phyloP scores from a whole-genome alignment of 2,797 vertebrate species.

The Myotis myotis region DNA sequence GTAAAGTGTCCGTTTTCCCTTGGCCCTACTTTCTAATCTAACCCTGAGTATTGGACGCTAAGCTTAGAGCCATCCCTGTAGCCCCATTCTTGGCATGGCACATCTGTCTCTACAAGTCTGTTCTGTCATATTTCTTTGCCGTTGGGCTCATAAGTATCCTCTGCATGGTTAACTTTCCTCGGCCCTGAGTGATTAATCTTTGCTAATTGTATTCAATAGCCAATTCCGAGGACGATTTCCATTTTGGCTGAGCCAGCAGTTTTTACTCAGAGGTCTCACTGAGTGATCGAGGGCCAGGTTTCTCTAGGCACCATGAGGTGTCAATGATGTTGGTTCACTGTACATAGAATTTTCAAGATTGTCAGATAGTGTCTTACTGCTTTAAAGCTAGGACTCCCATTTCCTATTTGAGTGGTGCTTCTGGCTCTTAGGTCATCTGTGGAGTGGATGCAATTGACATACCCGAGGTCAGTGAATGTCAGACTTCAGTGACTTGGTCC shows the following conservation, averaged over 20 bases:
- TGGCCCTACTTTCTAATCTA: neutral
- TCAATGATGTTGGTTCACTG: neutral
- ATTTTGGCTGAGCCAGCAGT: neutral
- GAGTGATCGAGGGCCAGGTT: neutral
- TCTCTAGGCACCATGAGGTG: neutral
- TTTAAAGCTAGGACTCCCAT: neutral
- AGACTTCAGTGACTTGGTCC: neutral
- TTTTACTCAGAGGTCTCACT: neutral
- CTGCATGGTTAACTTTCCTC: neutral
- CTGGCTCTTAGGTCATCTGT: neutral
- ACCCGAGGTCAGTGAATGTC: neutral
- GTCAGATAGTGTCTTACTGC: neutral
- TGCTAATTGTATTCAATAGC: neutral
- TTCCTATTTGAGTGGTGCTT: neutral
- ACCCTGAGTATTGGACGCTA: neutral
- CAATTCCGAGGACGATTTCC: neutral
- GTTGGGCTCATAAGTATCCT: neutral
- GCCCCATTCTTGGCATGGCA: neutral
- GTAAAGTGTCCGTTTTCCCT: neutral
- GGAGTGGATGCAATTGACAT: neutral
- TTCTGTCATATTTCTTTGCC: neutral
- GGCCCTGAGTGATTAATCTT: neutral
- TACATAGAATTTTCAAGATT: neutral
- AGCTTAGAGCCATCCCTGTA: neutral
- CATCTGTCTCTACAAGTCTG: neutral